Base-by-base conservation (phyloP, 2,888 invertebrate genomes). In the Lasioglossum morio region DNA sequence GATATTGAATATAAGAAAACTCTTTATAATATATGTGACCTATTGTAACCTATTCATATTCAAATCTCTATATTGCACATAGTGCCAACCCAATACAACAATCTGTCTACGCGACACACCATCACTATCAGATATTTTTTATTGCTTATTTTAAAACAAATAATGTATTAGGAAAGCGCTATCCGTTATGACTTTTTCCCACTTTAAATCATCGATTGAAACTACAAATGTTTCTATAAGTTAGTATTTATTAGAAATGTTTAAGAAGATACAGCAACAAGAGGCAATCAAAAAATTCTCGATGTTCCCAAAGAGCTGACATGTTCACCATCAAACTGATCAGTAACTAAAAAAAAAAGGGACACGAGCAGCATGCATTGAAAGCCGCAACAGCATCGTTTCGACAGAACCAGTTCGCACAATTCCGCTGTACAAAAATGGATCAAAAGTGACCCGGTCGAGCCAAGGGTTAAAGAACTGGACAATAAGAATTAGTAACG, bases 401-500 rank as follows among this genome's bases (percentile, higher is more conserved):
- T 23, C 69, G 37, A 19, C 10, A 10, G 7, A 70, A 40, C 70
- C 40, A 70, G 40, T 70, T 70, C 40, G 23, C n/a, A 40, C 37
- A n/a, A n/a, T 70, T 70, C 70, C 40, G 14, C 12, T 14, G 40
- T 2, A 37, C n/a, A 5, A n/a, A 70, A 40, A 40, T 70, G n/a
- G 37, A 12, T 43, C n/a, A n/a, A n/a, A 40, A n/a, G 70, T 70
- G 70, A 40, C n/a, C n/a, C n/a, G 70, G 40, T 70, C 5, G 70
- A 40, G n/a, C 23, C 23, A 70, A 40, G 70, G 70, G 70, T 43
- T 23, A 69, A 34, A 40, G 70, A n/a, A 40, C n/a, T n/a, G n/a
- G 23, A 70, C 70, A 40, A 70, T 70, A 70, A n/a, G 70, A 70
- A 70, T 70, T 40, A 40, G 40, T 37, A n/a, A 40, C 57, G 1